Conservation (phyloP, 2,888 invertebrate species). For the Caenorhabditis drosophilae region DNA sequence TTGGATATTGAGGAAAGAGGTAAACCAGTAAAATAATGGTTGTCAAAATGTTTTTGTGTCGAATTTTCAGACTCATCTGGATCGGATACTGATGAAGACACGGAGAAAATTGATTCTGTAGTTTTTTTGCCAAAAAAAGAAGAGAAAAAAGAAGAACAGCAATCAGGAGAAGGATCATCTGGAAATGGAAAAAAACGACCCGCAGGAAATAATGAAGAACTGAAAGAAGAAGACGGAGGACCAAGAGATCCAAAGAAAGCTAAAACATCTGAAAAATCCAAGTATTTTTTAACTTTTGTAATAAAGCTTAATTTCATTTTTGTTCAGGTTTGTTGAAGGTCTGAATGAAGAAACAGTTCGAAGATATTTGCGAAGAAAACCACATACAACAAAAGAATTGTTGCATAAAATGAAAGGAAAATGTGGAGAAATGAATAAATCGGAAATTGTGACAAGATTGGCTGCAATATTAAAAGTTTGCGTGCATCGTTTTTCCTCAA, state of each 20-base stretch:
- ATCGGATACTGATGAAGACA: slow-evolving; percentile 71
- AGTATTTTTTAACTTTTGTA: slow-evolving; percentile 5
- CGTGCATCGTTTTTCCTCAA: background rate
- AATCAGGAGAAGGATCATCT: slow-evolving; percentile 1
- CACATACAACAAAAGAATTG: slow-evolving; percentile 87
- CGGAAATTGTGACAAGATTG: slow-evolving; percentile 59
- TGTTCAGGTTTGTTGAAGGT: slow-evolving; percentile 39
- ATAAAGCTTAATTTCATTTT: background rate
- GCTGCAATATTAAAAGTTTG: slow-evolving; percentile 59
- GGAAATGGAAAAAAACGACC: slow-evolving; percentile 35
- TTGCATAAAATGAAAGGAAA: slow-evolving; percentile 51
- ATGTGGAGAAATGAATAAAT: slow-evolving; percentile 55
- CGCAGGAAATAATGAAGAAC: slow-evolving; percentile 2
- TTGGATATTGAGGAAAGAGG: slow-evolving; percentile 49
- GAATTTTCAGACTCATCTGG: slow-evolving; percentile 67
- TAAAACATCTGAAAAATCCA: slow-evolving; percentile 33
- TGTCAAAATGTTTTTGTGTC: too few relatives aligned
- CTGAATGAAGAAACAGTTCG: slow-evolving; percentile 74
- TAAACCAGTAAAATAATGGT: too few relatives aligned
- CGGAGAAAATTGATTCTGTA: slow-evolving; percentile 68
- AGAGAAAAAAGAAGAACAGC: slow-evolving; percentile 10
- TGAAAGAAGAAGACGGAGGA: slow-evolving; percentile 22
- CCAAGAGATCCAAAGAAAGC: slow-evolving; percentile 43
- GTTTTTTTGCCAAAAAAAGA: slow-evolving; percentile 61
- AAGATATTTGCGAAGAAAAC: slow-evolving; percentile 91